phyloP scores from a whole-genome alignment of 2,797 vertebrate species.

The Hyperoplus immaculatus region DNA sequence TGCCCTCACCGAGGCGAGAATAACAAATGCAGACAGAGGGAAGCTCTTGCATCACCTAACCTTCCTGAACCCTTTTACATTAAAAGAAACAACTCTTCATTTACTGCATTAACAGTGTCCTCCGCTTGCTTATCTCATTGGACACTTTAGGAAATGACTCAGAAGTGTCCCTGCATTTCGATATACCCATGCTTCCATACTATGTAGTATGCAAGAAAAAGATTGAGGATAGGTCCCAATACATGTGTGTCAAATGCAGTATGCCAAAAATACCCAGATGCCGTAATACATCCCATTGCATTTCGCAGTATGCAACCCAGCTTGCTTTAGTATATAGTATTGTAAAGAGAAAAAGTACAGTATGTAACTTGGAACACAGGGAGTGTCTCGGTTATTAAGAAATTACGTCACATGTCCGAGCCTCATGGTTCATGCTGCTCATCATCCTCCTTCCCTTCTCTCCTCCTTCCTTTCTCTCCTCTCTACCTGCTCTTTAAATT shows the following conservation, averaged over 20 bases:
- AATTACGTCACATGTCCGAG: conserved; percentile 43
- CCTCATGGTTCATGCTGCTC: conserved; percentile 7
- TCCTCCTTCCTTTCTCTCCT: conserved; percentile 13
- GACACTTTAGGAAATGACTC: conserved; percentile 54
- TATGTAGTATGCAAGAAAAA: neutral
- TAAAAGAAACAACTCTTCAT: conserved; percentile 14
- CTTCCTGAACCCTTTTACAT: conserved; percentile 30
- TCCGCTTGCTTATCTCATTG: conserved; percentile 3
- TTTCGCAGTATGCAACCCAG: too few species aligned
- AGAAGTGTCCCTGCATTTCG: neutral
- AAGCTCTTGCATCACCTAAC: conserved; percentile 26
- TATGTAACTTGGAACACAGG: too few species aligned
- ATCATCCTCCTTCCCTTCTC: conserved; percentile 3
- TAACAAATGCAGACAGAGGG: conserved; percentile 42
- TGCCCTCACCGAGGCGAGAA: conserved; percentile 18
- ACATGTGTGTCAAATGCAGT: too few species aligned
- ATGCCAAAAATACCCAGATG: too few species aligned
- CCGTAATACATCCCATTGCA: too few species aligned
- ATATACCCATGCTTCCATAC: too few species aligned
- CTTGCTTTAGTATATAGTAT: too few species aligned
- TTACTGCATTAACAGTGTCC: conserved; percentile 15
- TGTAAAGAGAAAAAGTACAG: too few species aligned
- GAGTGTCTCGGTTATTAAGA: too few species aligned
- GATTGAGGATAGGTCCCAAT: too few species aligned
- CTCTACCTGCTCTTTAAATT: conserved; percentile 13